Evolutionary conservation across 2,797 vertebrate genomes (phyloP).

Genomic region (Lagodon rhomboides): DNA sequence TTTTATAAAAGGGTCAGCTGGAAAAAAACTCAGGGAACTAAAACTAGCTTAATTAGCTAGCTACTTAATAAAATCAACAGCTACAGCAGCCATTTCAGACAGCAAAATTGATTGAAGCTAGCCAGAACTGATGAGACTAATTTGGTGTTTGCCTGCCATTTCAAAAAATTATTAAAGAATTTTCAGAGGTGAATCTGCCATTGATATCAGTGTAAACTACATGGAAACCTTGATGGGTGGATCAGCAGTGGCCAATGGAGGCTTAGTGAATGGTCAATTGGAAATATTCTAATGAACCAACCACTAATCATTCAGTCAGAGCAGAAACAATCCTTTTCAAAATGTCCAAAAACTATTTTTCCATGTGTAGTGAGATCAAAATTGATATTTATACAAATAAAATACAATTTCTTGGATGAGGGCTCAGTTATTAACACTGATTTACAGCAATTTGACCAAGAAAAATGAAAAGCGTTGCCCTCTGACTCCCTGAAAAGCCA

Average conservation of each 20-base stretch:
- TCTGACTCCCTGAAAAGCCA: constrained; percentile 12
- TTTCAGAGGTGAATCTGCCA: neutral
- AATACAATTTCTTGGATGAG: neutral
- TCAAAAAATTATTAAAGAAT: neutral
- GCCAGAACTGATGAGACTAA: neutral
- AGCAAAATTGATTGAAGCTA: neutral
- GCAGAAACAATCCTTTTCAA: neutral
- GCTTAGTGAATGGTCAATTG: neutral
- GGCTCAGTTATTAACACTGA: constrained; percentile 9
- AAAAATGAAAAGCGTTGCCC: constrained; percentile 7
- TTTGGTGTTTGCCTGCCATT: too few relatives aligned
- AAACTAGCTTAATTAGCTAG: neutral
- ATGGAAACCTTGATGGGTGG: neutral
- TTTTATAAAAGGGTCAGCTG: neutral
- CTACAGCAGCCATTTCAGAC: neutral
- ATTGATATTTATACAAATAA: neutral
- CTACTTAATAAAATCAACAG: neutral
- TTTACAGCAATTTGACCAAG: neutral
- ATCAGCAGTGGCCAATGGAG: neutral
- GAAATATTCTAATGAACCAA: neutral
- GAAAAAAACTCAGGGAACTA: neutral
- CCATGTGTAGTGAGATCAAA: neutral
- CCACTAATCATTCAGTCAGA: neutral
- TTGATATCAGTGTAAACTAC: constrained; percentile 1
- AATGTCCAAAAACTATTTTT: neutral